Evolutionary conservation across 2,797 vertebrate genomes (phyloP).

Genomic region (Echiichthys vipera): DNA sequence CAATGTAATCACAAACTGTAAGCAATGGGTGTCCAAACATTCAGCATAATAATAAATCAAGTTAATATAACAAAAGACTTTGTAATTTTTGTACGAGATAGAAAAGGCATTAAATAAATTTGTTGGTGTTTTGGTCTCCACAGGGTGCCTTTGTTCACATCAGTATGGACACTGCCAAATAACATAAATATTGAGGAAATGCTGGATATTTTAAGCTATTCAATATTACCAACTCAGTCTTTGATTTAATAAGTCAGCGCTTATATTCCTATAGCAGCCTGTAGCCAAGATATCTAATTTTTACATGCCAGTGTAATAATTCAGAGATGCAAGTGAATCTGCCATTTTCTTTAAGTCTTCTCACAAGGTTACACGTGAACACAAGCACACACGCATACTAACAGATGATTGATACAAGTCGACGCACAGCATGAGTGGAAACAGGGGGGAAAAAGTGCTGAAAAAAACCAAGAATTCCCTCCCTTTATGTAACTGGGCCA

Average conservation of each 20-base stretch:
- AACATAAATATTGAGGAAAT: neutral
- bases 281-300: neutral
- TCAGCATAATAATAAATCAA: too few relatives aligned
- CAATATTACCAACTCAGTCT: neutral
- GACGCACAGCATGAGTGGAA: too few relatives aligned
- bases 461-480: too few relatives aligned
- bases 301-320: neutral
- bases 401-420: too few relatives aligned
- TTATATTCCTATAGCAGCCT: neutral
- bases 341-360: neutral
- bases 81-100: neutral
- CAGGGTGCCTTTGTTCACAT: neutral
- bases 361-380: neutral
- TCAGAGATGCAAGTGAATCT: neutral
- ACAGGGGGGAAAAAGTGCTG: too few relatives aligned
- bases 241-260: neutral
- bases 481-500: constrained; percentile 54
- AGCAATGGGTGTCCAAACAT: neutral
- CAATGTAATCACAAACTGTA: neutral
- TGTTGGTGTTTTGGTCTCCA: neutral
- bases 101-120: neutral
- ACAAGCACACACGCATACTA: neutral
- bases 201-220: neutral
- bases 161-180: neutral
- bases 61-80: too few relatives aligned